Evolutionary conservation across 2,113 vertebrate genomes (phyloP).

Genomic region (Bucco capensis): DNA sequence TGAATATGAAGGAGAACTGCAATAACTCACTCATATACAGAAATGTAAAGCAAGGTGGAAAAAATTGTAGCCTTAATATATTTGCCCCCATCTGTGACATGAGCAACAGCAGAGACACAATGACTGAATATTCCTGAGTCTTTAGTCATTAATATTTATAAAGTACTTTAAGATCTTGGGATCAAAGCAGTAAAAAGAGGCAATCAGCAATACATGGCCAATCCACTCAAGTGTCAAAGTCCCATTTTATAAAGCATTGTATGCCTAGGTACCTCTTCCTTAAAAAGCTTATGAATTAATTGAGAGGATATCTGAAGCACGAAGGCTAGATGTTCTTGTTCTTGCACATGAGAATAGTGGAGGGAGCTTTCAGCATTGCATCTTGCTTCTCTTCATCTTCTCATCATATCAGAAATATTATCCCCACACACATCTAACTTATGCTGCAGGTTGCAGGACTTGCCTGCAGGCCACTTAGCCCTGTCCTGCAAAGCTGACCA

Average conservation of each 20-base stretch:
- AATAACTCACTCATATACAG: slow-evolving; percentile 50
- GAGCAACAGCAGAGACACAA: slow-evolving; percentile 53
- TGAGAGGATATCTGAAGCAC: background rate
- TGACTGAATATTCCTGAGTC: slow-evolving; percentile 46
- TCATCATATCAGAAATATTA: background rate
- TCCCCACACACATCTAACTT: background rate
- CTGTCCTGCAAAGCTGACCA: background rate
- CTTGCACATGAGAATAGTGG: background rate
- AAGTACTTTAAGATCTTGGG: slow-evolving; percentile 50
- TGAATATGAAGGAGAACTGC: slow-evolving; percentile 30
- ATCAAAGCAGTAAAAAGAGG: slow-evolving; percentile 62
- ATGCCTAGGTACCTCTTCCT: background rate
- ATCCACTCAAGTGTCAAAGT: slow-evolving; percentile 13
- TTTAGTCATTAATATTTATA: slow-evolving; percentile 66
- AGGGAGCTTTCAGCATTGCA: background rate
- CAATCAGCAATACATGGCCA: slow-evolving; percentile 37
- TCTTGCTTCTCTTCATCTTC: background rate
- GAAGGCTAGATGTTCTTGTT: background rate
- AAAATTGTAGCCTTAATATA: slow-evolving; percentile 51
- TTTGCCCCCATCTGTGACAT: slow-evolving; percentile 33
- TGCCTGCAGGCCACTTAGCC: background rate
- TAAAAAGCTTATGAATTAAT: slow-evolving; percentile 26
- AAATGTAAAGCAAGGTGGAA: slow-evolving; percentile 52
- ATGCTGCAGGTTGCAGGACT: background rate
- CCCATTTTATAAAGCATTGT: background rate